Conservation (phyloP, 1,140 invertebrate genomes). For the Anthonomus grandis region DNA sequence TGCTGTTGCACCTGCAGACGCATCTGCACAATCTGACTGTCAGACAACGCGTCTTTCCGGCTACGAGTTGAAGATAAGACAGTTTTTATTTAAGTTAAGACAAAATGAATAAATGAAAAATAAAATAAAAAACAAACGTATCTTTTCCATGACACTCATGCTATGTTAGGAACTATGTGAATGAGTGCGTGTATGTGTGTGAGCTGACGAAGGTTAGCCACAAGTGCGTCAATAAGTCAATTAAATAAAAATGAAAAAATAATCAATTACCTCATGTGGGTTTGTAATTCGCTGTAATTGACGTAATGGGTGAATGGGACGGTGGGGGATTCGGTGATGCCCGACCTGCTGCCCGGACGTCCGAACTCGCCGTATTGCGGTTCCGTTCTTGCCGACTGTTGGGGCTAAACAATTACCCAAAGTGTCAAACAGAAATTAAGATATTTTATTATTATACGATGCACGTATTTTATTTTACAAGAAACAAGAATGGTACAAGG, state of each 20-base stretch:
- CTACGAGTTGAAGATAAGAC: constrained; percentile 32
- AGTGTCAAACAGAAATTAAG: too few species aligned
- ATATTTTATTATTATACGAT: too few species aligned
- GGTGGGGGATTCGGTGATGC: constrained; percentile 51
- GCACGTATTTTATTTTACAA: too few species aligned
- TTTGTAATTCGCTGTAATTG: constrained; percentile 81
- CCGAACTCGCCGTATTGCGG: constrained; percentile 41
- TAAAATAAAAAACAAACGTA: constrained; percentile 20
- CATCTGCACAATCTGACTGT: constrained; percentile 70
- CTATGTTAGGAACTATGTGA: too few species aligned
- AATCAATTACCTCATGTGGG: constrained; percentile 68
- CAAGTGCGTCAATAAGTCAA: too few species aligned
- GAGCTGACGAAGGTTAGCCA: too few species aligned
- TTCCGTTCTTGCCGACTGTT: constrained; percentile 24
- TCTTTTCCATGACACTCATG: too few species aligned
- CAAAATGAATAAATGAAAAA: constrained; percentile 5
- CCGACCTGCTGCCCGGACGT: constrained; percentile 55
- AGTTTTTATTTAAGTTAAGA: constrained; percentile 3
- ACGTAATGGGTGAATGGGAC: constrained; percentile 73
- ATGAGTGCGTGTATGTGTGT: too few species aligned
- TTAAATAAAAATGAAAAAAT: too few species aligned
- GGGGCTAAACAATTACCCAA: too few species aligned
- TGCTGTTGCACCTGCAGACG: constrained; percentile 66
- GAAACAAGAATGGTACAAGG: too few species aligned
- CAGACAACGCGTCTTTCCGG: constrained; percentile 55